Evolutionary conservation across 2,113 vertebrate species (phyloP).

Genomic region (Mystacornis crossleyi): DNA sequence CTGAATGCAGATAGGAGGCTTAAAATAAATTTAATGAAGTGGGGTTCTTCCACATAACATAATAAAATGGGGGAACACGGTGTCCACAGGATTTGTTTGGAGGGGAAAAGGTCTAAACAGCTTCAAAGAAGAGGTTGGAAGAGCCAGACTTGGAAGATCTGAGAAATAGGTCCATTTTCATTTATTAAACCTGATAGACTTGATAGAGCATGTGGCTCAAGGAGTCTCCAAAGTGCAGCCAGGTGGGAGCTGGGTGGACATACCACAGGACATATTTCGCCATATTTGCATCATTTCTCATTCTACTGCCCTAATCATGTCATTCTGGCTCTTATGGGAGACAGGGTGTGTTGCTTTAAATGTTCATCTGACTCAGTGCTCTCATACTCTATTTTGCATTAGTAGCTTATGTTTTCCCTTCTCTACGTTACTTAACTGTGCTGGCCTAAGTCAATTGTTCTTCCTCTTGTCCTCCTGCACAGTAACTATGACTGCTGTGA

Average conservation of each 20-base stretch:
- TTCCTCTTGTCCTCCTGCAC: neutral
- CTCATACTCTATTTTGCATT: neutral
- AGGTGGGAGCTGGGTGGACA: neutral
- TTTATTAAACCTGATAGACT: neutral
- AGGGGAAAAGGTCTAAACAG: neutral
- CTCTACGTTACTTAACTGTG: neutral
- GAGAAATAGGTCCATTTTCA: neutral
- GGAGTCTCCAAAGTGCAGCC: neutral
- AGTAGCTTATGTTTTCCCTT: neutral
- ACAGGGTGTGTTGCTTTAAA: neutral
- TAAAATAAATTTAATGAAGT: neutral
- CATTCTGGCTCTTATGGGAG: neutral
- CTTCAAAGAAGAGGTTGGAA: neutral
- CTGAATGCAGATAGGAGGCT: neutral
- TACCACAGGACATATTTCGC: neutral
- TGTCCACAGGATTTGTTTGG: neutral
- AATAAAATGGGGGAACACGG: neutral
- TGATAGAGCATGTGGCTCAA: neutral
- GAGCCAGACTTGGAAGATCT: neutral
- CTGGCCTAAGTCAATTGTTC: neutral
- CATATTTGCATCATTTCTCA: neutral
- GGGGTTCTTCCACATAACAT: neutral
- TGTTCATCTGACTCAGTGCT: neutral
- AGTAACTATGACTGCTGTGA: neutral
- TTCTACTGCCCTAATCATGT: neutral